Base-by-base conservation (phyloP, 2,888 invertebrate genomes). In the Alloscopus bannaensis region DNA sequence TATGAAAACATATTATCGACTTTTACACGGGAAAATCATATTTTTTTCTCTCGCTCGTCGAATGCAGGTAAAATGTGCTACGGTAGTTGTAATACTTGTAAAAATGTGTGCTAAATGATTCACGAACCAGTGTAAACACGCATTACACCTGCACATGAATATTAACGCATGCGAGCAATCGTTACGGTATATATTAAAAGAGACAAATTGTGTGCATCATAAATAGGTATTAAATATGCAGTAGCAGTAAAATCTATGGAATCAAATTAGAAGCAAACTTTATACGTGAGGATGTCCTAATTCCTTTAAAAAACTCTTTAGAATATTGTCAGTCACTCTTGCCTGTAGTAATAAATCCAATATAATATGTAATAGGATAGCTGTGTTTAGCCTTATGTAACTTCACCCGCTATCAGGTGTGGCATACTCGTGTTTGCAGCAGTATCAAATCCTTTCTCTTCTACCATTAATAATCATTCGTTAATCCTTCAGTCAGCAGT, bases 11-110 rank as follows among this genome's bases (percentile, higher is more conserved):
- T 47, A 13, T n/a, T 6, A 13, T 6, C 11, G 18, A 47, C 11
- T 47, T 6, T 8, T 36, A 13, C 36, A 36, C 8, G 36, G 40
- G 64, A 64, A 26, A 42, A 24, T 42, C 26, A 64, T 47, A 47
- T 13, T 36, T 36, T 36, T 36, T 13, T 36, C 36, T 36, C 36
- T 36, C 36, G 36, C n/a, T n/a, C n/a, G n/a, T n/a, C n/a, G n/a
- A n/a, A n/a, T n/a, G n/a, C n/a, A n/a, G n/a, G n/a, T n/a, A n/a
- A n/a, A n/a, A n/a, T n/a, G n/a, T n/a, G n/a, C n/a, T n/a, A n/a
- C n/a, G n/a, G n/a, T n/a, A 36, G 36, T 36, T 8, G 8, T 36
- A 13, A 8, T 36, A 8, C 13, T 6, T 36, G 11, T 4, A n/a
- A 47, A n/a, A 47, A 47, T 13, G 11, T 47, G 18, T 13, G 47